phyloP scores from a whole-genome alignment of 2,797 vertebrate genomes.

The Euthynnus affinis region DNA sequence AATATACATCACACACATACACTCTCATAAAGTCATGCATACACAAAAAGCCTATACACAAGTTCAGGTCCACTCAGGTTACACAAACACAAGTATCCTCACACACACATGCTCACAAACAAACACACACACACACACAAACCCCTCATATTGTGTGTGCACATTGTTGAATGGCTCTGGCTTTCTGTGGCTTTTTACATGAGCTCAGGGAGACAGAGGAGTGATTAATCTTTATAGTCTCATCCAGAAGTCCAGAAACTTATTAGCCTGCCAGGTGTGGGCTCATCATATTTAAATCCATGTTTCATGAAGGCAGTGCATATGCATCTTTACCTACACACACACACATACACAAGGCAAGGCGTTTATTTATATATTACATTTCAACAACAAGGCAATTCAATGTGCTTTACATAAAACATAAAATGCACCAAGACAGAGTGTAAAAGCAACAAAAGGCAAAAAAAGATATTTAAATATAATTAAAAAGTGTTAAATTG shows the following conservation, averaged over 20 bases:
- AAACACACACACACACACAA: not conserved
- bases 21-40: not conserved
- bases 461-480: too few relatives aligned
- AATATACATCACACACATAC: not conserved
- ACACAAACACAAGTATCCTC: not conserved
- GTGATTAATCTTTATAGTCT: conserved; percentile 35
- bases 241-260: conserved; percentile 27
- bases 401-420: too few relatives aligned
- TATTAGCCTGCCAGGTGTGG: conserved; percentile 40
- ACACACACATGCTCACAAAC: not conserved
- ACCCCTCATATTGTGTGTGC: not conserved
- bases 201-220: conserved; percentile 10
- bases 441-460: too few relatives aligned
- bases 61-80: not conserved
- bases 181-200: conserved; percentile 9
- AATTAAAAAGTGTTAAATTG: too few relatives aligned
- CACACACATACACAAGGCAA: not conserved
- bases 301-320: not conserved
- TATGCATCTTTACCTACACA: not conserved
- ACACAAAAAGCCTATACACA: not conserved
- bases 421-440: too few relatives aligned
- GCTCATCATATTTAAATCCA: conserved; percentile 28
- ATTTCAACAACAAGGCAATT: too few relatives aligned
- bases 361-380: too few relatives aligned
- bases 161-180: conserved; percentile 1